These are phyloP conservation scores for Burhinus oedicnemus DNA, from an alignment of 2,113 vertebrate species.

Conservation along the genomic window DNA sequence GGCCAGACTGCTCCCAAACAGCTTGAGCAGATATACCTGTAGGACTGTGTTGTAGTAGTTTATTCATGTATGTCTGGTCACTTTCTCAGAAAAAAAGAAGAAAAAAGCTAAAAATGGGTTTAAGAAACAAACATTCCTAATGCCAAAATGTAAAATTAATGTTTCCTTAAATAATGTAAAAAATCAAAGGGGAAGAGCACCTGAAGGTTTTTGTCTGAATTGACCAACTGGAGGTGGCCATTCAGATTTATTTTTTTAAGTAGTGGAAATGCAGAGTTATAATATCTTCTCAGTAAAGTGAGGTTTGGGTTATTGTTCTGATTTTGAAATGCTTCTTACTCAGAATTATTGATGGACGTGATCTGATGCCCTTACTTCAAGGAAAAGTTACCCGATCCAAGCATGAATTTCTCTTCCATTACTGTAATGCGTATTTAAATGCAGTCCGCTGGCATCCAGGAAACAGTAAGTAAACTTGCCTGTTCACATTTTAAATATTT, in stretches of 20 bases:
- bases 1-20: background rate
- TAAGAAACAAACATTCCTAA: background rate
- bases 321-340: background rate
- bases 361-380: slow-evolving; percentile 86
- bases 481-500: background rate
- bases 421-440: slow-evolving; percentile 86
- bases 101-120: background rate
- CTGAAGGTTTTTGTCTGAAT: background rate
- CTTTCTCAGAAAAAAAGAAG: background rate
- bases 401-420: slow-evolving; percentile 92
- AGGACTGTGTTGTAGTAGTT: background rate
- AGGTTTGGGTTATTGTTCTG: background rate
- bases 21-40: background rate
- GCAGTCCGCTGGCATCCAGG: slow-evolving; percentile 85
- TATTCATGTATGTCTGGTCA: background rate
- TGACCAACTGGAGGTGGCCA: background rate
- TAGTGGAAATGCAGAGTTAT: background rate
- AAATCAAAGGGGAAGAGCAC: background rate
- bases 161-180: background rate
- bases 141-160: background rate
- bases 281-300: background rate
- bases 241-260: background rate
- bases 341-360: slow-evolving; percentile 84
- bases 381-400: slow-evolving; percentile 64
- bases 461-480: slow-evolving; percentile 79